phyloP scores from a whole-genome alignment of 2,797 vertebrate genomes.

The Argya squamiceps region DNA sequence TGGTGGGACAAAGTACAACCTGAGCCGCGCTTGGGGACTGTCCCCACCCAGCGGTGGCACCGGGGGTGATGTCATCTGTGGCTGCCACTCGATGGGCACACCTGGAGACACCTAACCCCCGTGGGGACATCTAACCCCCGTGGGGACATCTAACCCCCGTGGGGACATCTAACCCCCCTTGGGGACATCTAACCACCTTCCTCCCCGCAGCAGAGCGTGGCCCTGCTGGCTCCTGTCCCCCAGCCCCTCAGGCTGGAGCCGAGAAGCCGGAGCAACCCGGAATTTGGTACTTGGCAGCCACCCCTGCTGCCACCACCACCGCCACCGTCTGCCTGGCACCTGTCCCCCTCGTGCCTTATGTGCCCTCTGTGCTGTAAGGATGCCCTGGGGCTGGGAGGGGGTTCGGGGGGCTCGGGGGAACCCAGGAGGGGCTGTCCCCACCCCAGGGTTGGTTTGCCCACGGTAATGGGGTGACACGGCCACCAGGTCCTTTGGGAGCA shows the following conservation, averaged over 20 bases:
- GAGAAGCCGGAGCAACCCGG: background rate
- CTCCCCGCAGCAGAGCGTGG: background rate
- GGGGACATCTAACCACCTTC: background rate
- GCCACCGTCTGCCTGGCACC: conserved; percentile 67
- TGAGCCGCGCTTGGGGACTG: background rate
- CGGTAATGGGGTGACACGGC: background rate
- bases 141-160: background rate
- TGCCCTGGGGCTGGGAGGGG: background rate
- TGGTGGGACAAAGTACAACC: background rate
- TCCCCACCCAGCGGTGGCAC: background rate
- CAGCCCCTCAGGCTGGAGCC: background rate
- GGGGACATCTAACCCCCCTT: background rate
- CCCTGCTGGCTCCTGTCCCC: background rate
- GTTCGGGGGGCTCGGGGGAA: accelerated
- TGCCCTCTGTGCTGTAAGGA: conserved; percentile 78
- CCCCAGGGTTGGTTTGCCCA: background rate
- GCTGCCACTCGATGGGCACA: accelerated
- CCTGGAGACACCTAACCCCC: background rate
- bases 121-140: background rate
- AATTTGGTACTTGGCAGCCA: conserved; percentile 60
- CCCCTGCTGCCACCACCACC: background rate
- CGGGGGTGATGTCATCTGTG: too few relatives aligned
- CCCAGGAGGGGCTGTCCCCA: background rate
- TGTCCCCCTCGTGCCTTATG: conserved; percentile 73
- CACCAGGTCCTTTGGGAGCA: background rate